Base-by-base conservation (phyloP, 2,888 invertebrate genomes). In the Neocrepidodera transversa region DNA sequence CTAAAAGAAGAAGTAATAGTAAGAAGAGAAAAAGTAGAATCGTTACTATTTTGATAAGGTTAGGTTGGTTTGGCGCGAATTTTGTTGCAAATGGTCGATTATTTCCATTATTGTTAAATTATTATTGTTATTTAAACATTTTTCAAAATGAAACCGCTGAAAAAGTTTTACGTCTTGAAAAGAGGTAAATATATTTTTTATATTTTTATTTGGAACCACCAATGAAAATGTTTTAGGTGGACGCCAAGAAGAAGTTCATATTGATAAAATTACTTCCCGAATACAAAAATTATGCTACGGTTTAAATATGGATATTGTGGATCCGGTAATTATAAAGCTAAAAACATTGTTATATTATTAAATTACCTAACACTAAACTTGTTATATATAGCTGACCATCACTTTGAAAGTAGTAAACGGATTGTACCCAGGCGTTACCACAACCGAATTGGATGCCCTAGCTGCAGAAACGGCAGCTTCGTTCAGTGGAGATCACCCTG, bases 391-490 rank as follows among this genome's bases (percentile, higher is more conserved):
- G 69, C 49, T 69, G 11, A 50, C 88, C 42, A 93, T 95, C 61
- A 94, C 95, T 0, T 80, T 92, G 65, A 95, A 95, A 81, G 97
- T 98, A 0, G 95, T 98, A 68, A 92, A 84, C 79, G 98, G 97
- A 0, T 84, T 99, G 38, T 98, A 97, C 78, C 89, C 93, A 62
- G 98, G 98, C n/a, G 97, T 99, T 1, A 95, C 95, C 5, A 99
- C 98, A 0, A 91, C 95, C n/a, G 97, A 99, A 78, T 82, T 99
- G 69, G 99, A 99, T 80, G 97, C 97, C 77, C 82, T 99, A 65
- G 98, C 98, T 38, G 99, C 99, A 0, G 98, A 99, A 81, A 98
- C 94, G 32, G 95, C 97, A 11, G 98, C 98, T 6, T 93, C 94
- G 16, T 92, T 97, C 91, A 97, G 98, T 0, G 96, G 95, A 1